These are phyloP conservation scores for Agrochola circellaris DNA, from an alignment of 2,888 invertebrate genomes.

Conservation along the genomic window DNA sequence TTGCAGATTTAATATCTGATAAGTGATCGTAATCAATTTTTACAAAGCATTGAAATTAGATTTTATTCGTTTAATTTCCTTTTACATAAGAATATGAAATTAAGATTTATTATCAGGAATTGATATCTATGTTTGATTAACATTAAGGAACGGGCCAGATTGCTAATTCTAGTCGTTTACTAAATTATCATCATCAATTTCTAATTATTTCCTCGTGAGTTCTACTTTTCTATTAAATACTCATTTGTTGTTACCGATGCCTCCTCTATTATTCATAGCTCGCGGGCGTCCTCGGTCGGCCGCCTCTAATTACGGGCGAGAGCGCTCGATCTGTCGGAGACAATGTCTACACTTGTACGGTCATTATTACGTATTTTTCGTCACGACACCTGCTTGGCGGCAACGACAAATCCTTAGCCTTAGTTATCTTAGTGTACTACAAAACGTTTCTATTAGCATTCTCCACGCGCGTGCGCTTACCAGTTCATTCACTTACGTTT, in stretches of 20 bases:
- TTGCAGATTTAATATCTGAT: slow-evolving; percentile 55
- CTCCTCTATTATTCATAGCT: slow-evolving; percentile 65
- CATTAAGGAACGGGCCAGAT: slow-evolving; percentile 4
- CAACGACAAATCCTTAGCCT: slow-evolving; percentile 78
- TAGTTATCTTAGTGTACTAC: slow-evolving; percentile 77
- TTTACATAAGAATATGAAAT: slow-evolving; percentile 28
- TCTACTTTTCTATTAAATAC: slow-evolving; percentile 1
- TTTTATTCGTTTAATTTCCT: slow-evolving; percentile 40
- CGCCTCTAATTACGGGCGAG: slow-evolving; percentile 81
- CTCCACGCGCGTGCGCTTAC: slow-evolving; percentile 64
- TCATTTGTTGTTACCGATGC: slow-evolving; percentile 21
- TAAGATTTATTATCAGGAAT: slow-evolving; percentile 36
- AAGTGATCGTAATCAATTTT: slow-evolving; percentile 58
- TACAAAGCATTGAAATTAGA: slow-evolving; percentile 52
- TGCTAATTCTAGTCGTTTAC: slow-evolving; percentile 8
- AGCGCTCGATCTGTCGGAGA: slow-evolving; percentile 77
- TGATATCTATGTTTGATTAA: slow-evolving; percentile 55
- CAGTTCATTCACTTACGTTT: slow-evolving; percentile 57
- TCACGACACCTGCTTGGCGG: slow-evolving; percentile 82
- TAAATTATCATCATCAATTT: slow-evolving; percentile 21
- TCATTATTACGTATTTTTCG: slow-evolving; percentile 81
- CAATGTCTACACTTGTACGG: slow-evolving; percentile 82
- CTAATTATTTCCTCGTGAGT: slow-evolving; percentile 8
- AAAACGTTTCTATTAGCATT: slow-evolving; percentile 73
- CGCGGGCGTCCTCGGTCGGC: slow-evolving; percentile 70